Conservation (phyloP, 2,113 vertebrate species). For the Chamaetylas fuelleborni region DNA sequence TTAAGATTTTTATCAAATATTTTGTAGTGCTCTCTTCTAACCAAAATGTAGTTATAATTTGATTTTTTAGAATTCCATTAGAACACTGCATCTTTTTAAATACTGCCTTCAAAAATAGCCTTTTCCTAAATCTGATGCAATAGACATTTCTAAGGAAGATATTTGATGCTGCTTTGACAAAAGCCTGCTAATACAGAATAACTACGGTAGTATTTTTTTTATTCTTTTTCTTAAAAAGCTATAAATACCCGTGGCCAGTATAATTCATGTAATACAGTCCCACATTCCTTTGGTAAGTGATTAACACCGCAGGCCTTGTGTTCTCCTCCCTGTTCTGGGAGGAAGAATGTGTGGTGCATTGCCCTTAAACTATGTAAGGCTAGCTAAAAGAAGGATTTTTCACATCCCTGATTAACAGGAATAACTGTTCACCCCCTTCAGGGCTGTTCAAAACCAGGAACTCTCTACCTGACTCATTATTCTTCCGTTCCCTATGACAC, state of each 20-base stretch:
- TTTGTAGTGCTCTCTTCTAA: neutral
- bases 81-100: neutral
- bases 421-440: constrained; percentile 9
- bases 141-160: neutral
- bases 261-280: neutral
- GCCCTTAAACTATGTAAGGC: constrained; percentile 10
- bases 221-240: neutral
- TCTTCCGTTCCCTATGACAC: neutral
- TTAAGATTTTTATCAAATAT: neutral
- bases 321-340: neutral
- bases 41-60: neutral
- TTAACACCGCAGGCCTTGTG: neutral
- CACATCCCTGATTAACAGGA: constrained; percentile 16
- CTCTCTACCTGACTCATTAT: constrained; percentile 24
- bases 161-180: neutral
- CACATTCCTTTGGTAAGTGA: constrained; percentile 31
- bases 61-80: neutral
- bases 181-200: neutral
- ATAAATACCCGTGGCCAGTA: neutral
- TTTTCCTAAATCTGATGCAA: neutral
- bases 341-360: neutral
- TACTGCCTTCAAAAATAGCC: neutral
- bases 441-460: constrained; percentile 18
- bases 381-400: constrained; percentile 18
- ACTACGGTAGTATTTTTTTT: neutral